Evolutionary conservation across 2,113 vertebrate species (phyloP).

Genomic region (Fukomys damarensis): DNA sequence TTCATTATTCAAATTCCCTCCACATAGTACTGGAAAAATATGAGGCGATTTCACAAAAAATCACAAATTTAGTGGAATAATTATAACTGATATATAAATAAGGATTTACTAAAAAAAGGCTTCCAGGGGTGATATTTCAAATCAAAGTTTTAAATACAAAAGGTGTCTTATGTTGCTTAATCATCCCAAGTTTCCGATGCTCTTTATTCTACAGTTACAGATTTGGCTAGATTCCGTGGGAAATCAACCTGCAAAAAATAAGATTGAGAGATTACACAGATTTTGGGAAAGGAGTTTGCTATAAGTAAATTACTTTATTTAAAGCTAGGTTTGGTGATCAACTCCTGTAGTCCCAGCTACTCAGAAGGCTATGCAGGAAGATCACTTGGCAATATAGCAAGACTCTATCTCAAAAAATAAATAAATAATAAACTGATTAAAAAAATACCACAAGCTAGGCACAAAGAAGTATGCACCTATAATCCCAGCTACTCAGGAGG

Average conservation of each 20-base stretch:
- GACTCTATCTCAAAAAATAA: neutral
- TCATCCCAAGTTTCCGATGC: conserved; percentile 71
- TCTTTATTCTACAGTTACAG: conserved; percentile 96
- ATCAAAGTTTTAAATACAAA: conserved; percentile 87
- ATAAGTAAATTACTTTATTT: conserved; percentile 41
- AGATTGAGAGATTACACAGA: conserved; percentile 31
- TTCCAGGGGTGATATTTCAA: conserved; percentile 84
- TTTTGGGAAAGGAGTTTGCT: fast-evolving
- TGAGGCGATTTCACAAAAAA: conserved; percentile 85
- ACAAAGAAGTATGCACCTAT: neutral
- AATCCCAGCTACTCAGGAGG: neutral
- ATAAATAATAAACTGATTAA: neutral
- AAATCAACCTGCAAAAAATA: conserved; percentile 93
- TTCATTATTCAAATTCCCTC: conserved; percentile 64
- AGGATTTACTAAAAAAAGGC: conserved; percentile 85
- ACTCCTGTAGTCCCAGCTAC: neutral
- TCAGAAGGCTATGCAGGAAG: neutral
- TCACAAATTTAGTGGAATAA: conserved; percentile 85
- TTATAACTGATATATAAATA: conserved; percentile 82
- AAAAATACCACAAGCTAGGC: neutral
- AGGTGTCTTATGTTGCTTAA: conserved; percentile 83
- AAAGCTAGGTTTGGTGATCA: neutral
- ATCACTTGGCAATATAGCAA: neutral
- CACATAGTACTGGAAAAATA: conserved; percentile 72
- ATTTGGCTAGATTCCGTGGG: conserved; percentile 98